phyloP scores from a whole-genome alignment of 2,797 vertebrate species.

The Protosalanx chinensis region DNA sequence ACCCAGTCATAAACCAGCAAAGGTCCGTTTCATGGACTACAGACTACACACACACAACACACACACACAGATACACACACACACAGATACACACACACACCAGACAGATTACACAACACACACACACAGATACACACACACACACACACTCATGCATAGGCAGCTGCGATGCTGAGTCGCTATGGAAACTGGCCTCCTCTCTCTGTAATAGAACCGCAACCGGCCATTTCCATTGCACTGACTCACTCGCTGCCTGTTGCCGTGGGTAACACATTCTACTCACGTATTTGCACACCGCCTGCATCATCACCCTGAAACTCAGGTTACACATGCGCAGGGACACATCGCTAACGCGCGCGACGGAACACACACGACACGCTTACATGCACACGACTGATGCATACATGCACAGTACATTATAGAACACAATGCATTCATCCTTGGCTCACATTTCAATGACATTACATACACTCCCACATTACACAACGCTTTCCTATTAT shows the following conservation, averaged over 20 bases:
- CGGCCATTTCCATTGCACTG: slow-evolving; percentile 78
- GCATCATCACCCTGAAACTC: slow-evolving; percentile 81
- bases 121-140: slow-evolving; percentile 14
- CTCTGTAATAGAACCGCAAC: slow-evolving; percentile 79
- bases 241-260: slow-evolving; percentile 79
- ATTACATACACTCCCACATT: slow-evolving; percentile 18
- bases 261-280: slow-evolving; percentile 81
- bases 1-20: slow-evolving; percentile 61
- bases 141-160: slow-evolving; percentile 63
- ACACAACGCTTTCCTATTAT: slow-evolving; percentile 22
- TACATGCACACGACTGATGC: slow-evolving; percentile 10
- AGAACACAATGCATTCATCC: slow-evolving; percentile 17
- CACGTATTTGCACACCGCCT: slow-evolving; percentile 78
- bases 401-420: slow-evolving; percentile 24
- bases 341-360: slow-evolving; percentile 59
- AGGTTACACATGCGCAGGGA: slow-evolving; percentile 74
- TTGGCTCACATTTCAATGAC: slow-evolving; percentile 3
- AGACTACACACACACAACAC: slow-evolving; percentile 60
- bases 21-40: slow-evolving; percentile 69
- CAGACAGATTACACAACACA: slow-evolving; percentile 54
- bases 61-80: slow-evolving; percentile 56
- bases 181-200: slow-evolving; percentile 79
- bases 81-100: slow-evolving; percentile 43
- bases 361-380: slow-evolving; percentile 15
- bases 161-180: slow-evolving; percentile 79